Evolutionary conservation across 2,797 vertebrate species (phyloP).

Genomic region (Zenarchopterus dispar): DNA sequence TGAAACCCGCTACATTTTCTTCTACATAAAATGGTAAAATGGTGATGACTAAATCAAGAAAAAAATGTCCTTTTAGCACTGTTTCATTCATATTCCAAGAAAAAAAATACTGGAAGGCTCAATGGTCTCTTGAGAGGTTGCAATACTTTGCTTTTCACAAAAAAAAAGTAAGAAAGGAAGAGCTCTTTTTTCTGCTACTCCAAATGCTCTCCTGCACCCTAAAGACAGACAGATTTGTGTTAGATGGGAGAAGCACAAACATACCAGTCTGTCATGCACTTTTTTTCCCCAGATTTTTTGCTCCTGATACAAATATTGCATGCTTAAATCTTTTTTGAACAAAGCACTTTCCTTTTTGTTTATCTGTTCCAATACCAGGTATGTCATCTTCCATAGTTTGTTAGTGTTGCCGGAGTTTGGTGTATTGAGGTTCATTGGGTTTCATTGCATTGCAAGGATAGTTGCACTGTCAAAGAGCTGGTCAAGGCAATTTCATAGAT

Average conservation of each 20-base stretch:
- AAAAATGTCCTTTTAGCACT: too few relatives aligned
- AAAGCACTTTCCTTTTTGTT: slow-evolving; percentile 17
- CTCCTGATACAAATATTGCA: slow-evolving; percentile 7
- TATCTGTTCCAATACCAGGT: not conserved
- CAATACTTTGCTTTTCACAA: not conserved
- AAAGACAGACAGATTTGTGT: slow-evolving; percentile 32
- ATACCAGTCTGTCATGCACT: slow-evolving; percentile 2
- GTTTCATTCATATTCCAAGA: too few relatives aligned
- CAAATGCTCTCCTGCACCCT: slow-evolving; percentile 14
- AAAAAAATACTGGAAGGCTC: not conserved
- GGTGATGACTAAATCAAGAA: too few relatives aligned
- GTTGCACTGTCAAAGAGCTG: not conserved
- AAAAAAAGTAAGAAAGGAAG: not conserved
- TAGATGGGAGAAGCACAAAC: slow-evolving; percentile 15
- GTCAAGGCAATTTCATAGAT: not conserved
- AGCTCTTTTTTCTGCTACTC: too few relatives aligned
- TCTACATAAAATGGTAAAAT: too few relatives aligned
- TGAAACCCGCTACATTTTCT: too few relatives aligned
- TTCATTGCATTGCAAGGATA: not conserved
- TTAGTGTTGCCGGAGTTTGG: too few relatives aligned
- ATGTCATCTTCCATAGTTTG: too few relatives aligned
- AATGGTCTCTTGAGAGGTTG: slow-evolving; percentile 19
- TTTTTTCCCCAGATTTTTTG: slow-evolving; percentile 5
- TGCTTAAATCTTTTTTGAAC: slow-evolving; percentile 47
- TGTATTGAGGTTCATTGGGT: not conserved